Evolutionary conservation across 2,113 vertebrate genomes (phyloP), one percentile per base, ranked within the genome.

Genomic region (Elephas maximus): DNA sequence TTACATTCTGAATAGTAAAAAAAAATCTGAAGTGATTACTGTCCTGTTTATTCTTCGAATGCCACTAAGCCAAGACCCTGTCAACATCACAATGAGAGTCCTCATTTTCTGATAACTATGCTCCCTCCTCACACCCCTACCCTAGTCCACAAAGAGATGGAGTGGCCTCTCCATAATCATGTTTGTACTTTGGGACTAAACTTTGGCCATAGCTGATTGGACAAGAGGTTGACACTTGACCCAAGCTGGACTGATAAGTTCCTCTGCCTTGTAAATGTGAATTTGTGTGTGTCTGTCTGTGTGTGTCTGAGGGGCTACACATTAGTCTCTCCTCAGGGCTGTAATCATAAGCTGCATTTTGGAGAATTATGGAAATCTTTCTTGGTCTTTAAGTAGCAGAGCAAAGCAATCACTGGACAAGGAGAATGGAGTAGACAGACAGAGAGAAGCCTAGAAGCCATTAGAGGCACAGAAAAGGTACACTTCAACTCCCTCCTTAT

Each of bases 21-120:
- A 73, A 67, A 14, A 80, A 88, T 69, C 82, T 71, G 23, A 94
- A 86, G 71, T 85, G 53, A 82, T 80, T 88, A 41, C 37, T 65
- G 3, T n/a, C 76, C 20, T 23, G 8, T 51, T 94, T 82, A 67
- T 45, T 60, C 48, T 89, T 92, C 79, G 86, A 78, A 86, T 62
- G 44, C 28, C 82, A 6, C 44, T 89, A 30, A 45, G 30, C 33
- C 8, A 69, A 10, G 3, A 69, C 67, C 12, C 33, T 81, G 15
- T 89, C 48, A 82, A 17, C 8, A 41, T 69, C 37, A 81, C 18
- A 18, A 28, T 10, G 44, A 53, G 73, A 62, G 21, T 93, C 33
- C 57, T 24, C 11, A 41, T 53, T 88, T 62, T 53, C 45, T 28
- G 24, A 14, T 45, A 62, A 94, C 57, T 33, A 10, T 51, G 62